A percentile compares a stretch with the other conserved stretches of the same genome.
phyloP scores from a whole-genome alignment of 2,797 vertebrate species.

The Enteromius mattozi region DNA sequence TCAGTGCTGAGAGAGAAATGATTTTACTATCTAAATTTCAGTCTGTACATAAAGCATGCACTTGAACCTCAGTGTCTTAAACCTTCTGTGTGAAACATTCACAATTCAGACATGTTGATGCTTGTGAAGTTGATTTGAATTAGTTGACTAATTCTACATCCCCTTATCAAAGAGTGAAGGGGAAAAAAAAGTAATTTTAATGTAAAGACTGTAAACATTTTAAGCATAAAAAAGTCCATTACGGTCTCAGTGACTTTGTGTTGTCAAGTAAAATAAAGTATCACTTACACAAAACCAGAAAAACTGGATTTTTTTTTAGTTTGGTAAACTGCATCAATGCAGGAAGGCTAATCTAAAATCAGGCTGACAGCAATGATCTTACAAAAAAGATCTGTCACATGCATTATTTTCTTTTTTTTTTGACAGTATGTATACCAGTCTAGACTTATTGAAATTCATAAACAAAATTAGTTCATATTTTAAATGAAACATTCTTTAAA shows the following conservation, averaged over 20 bases:
- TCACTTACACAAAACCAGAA: neutral
- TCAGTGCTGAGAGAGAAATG: neutral
- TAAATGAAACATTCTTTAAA: neutral
- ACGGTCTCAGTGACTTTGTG: neutral
- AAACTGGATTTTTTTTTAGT: neutral
- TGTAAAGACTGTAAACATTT: neutral
- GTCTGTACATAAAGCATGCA: neutral
- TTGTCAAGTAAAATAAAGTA: slow-evolving; percentile 10
- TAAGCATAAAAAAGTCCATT: neutral
- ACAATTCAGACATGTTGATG: neutral
- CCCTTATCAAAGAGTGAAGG: neutral
- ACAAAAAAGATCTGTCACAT: neutral
- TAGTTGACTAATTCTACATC: neutral
- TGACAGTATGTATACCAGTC: neutral
- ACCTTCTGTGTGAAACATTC: neutral
- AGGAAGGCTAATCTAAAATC: neutral
- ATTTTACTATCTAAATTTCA: neutral
- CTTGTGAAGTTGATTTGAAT: neutral
- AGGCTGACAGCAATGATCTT: neutral
- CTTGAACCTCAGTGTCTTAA: neutral
- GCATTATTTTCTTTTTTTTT: neutral
- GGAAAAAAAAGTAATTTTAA: neutral
- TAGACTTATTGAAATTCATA: neutral
- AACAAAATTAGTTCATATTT: neutral
- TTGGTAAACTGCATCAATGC: neutral